Conservation (phyloP, 2,888 invertebrate genomes). For the Mythimna vitellina region DNA sequence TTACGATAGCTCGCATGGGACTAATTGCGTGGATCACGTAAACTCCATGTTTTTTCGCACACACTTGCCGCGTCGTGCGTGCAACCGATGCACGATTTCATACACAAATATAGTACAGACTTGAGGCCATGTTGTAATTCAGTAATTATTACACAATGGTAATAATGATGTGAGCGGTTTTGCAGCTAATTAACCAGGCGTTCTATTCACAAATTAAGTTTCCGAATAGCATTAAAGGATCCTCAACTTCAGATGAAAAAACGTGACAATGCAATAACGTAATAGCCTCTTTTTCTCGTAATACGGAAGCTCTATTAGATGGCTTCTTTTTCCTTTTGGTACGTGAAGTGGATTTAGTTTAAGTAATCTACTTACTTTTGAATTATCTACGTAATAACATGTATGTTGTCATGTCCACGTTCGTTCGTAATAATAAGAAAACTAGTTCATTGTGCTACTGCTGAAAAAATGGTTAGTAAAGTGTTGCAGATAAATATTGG, state of each 20-base stretch:
- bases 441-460: slow-evolving; percentile 48
- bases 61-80: slow-evolving; percentile 63
- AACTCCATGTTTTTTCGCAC: slow-evolving; percentile 68
- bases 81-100: slow-evolving; percentile 71
- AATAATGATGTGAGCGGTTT: slow-evolving; percentile 64
- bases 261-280: slow-evolving; percentile 26
- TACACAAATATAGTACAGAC: slow-evolving; percentile 73
- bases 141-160: slow-evolving; percentile 76
- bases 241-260: slow-evolving; percentile 25
- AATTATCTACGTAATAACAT: slow-evolving; percentile 31
- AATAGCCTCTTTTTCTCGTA: slow-evolving; percentile 20
- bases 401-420: slow-evolving; percentile 6
- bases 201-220: slow-evolving; percentile 27
- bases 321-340: slow-evolving; percentile 23
- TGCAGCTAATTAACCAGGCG: slow-evolving; percentile 45
- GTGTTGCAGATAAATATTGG: slow-evolving; percentile 26
- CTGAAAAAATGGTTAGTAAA: slow-evolving; percentile 46
- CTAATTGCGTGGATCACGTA: slow-evolving; percentile 80
- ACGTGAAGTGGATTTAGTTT: slow-evolving; percentile 20
- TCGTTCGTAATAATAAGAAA: slow-evolving; percentile 18
- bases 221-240: slow-evolving; percentile 11
- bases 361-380: slow-evolving; percentile 35
- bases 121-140: slow-evolving; percentile 70
- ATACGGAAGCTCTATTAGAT: slow-evolving; percentile 27
- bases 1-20: slow-evolving; percentile 76